phyloP scores from a whole-genome alignment of 2,888 invertebrate genomes.

The Dynastes maya region DNA sequence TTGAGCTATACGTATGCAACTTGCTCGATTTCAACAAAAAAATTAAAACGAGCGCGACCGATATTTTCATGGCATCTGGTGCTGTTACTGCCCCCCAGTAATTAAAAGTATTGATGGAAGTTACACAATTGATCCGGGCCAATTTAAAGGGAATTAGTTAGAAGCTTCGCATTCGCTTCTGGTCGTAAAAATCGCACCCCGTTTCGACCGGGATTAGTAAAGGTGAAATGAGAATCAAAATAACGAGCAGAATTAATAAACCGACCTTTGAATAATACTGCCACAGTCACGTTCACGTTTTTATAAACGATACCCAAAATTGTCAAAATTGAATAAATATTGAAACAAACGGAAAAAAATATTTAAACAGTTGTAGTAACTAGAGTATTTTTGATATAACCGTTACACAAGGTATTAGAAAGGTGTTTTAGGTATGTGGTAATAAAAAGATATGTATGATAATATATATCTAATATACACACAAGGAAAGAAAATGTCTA shows the following conservation, averaged over 20 bases:
- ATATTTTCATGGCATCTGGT: constrained; percentile 44
- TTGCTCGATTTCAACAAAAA: constrained; percentile 16
- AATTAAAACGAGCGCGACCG: constrained; percentile 24
- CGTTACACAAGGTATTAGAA: too few species aligned
- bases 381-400: too few species aligned
- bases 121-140: constrained; percentile 41
- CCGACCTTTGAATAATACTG: background rate
- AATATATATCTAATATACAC: too few species aligned
- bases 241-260: constrained; percentile 40
- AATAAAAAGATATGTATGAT: too few species aligned
- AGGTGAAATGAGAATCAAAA: constrained; percentile 32
- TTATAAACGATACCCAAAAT: background rate
- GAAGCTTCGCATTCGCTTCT: constrained; percentile 8
- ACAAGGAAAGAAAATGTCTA: too few species aligned
- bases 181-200: constrained; percentile 34
- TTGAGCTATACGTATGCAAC: constrained; percentile 1
- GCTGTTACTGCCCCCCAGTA: background rate
- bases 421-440: too few species aligned
- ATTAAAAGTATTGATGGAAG: constrained; percentile 46
- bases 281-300: constrained; percentile 1
- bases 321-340: background rate
- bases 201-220: constrained; percentile 30
- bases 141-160: constrained; percentile 35
- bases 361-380: too few species aligned
- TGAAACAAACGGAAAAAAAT: too few species aligned